These are phyloP conservation scores for Melolontha melolontha DNA, from an alignment of 2,888 invertebrate genomes.

Conservation along the genomic window DNA sequence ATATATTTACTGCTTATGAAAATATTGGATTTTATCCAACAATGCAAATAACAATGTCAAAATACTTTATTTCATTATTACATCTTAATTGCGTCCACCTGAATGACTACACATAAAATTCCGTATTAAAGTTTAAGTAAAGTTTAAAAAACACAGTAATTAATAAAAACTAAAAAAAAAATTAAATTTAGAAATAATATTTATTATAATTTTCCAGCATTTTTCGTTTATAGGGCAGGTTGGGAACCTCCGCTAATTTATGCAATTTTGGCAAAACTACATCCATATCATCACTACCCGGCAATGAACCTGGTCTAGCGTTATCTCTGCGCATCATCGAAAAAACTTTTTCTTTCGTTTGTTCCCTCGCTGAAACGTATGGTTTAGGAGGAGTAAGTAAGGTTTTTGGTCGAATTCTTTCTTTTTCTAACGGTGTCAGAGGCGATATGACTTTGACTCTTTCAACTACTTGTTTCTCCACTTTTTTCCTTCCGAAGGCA, in stretches of 20 bases:
- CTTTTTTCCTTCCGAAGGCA: conserved; percentile 79
- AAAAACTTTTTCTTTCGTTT: conserved; percentile 74
- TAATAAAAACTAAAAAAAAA: background rate
- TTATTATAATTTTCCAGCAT: conserved; percentile 34
- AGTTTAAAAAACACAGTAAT: background rate
- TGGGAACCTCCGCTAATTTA: conserved; percentile 66
- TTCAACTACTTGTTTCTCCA: conserved; percentile 57
- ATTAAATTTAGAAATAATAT: conserved; percentile 29
- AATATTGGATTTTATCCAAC: too few species aligned
- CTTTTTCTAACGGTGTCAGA: conserved; percentile 70
- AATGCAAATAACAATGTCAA: too few species aligned
- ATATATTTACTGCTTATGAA: too few species aligned
- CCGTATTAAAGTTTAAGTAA: too few species aligned
- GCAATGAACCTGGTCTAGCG: conserved; percentile 62
- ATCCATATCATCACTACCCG: conserved; percentile 71
- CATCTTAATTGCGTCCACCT: too few species aligned
- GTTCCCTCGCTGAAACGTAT: conserved; percentile 77
- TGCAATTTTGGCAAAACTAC: conserved; percentile 74
- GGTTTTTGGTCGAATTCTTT: conserved; percentile 73
- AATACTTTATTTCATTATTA: too few species aligned
- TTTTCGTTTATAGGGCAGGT: conserved; percentile 66
- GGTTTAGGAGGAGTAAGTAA: conserved; percentile 74
- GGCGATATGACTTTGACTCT: conserved; percentile 68
- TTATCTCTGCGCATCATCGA: conserved; percentile 71
- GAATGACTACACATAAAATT: too few species aligned